phyloP scores from a whole-genome alignment of 2,113 vertebrate species.

The Gila orcuttii region DNA sequence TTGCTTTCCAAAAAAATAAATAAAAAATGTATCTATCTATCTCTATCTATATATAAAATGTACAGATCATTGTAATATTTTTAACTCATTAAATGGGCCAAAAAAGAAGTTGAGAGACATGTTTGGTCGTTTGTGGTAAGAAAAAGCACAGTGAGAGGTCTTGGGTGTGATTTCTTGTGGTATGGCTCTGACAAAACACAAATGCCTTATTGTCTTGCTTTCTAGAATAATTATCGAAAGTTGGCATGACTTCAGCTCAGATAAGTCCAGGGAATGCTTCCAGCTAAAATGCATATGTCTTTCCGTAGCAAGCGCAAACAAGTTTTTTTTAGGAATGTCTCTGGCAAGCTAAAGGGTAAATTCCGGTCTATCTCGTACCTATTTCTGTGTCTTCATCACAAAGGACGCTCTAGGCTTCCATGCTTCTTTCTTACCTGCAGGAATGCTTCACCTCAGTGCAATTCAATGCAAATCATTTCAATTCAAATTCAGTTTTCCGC shows the following conservation, averaged over 20 bases:
- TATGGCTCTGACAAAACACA: slow-evolving; percentile 16
- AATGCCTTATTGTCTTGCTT: slow-evolving; percentile 22
- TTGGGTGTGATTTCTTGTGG: neutral
- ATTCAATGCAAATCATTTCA: neutral
- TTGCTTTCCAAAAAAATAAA: neutral
- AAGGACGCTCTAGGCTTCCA: neutral
- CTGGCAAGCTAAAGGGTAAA: slow-evolving; percentile 23
- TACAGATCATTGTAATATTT: neutral
- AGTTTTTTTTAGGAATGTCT: slow-evolving; percentile 33
- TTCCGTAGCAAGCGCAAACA: slow-evolving; percentile 32
- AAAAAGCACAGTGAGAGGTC: neutral
- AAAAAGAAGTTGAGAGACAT: neutral
- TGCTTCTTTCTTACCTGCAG: slow-evolving; percentile 2
- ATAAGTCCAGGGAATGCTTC: slow-evolving; percentile 18
- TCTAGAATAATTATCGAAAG: neutral
- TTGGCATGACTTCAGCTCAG: slow-evolving; percentile 2
- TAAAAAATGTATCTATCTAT: neutral
- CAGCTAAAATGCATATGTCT: slow-evolving; percentile 27
- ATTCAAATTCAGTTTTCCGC: neutral
- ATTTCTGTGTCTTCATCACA: slow-evolving; percentile 30
- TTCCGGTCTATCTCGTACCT: slow-evolving; percentile 23
- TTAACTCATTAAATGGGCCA: neutral
- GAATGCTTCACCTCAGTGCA: slow-evolving; percentile 14
- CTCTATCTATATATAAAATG: neutral
- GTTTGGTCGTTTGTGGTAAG: neutral